Evolutionary conservation across 1,140 invertebrate genomes (phyloP).

Genomic region (Parasteatoda tepidariorum): DNA sequence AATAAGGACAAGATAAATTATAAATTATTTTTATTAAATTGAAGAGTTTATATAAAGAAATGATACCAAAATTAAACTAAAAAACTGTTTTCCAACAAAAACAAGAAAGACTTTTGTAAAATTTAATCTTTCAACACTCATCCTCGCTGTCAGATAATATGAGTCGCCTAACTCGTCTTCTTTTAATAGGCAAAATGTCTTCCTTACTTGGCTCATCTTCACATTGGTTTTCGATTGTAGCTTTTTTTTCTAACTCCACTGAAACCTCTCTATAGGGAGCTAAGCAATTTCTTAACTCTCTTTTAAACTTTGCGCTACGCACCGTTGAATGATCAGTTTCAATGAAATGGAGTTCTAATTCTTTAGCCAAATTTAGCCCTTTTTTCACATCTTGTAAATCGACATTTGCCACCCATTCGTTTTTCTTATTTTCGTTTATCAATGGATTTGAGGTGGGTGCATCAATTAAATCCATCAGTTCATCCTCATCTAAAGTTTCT

Average conservation of each 20-base stretch:
- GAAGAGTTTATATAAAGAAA: not conserved
- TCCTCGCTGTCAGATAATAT: not conserved
- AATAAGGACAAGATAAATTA: not conserved
- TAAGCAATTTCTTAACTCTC: conserved; percentile 12
- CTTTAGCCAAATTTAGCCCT: conserved; percentile 14
- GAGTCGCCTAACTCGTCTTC: not conserved
- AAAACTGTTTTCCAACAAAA: conserved; percentile 2
- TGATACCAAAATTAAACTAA: too few relatives aligned
- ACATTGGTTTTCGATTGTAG: too few relatives aligned
- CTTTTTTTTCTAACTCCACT: conserved; percentile 9
- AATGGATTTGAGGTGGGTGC: not conserved
- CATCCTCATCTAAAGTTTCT: conserved; percentile 6
- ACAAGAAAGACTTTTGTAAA: conserved; percentile 1
- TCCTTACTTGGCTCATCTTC: conserved; percentile 3
- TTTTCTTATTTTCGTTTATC: not conserved
- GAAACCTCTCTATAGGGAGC: conserved; percentile 8
- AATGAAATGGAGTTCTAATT: conserved; percentile 13
- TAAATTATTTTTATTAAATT: conserved; percentile 21
- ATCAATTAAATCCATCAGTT: not conserved
- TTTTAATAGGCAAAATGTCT: conserved; percentile 7
- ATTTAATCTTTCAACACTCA: conserved; percentile 6
- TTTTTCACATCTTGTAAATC: conserved; percentile 15
- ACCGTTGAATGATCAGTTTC: conserved; percentile 7
- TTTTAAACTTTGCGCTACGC: conserved; percentile 7
- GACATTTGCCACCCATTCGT: not conserved